phyloP scores from a whole-genome alignment of 2,797 vertebrate species.

The Nannoperca obscura region DNA sequence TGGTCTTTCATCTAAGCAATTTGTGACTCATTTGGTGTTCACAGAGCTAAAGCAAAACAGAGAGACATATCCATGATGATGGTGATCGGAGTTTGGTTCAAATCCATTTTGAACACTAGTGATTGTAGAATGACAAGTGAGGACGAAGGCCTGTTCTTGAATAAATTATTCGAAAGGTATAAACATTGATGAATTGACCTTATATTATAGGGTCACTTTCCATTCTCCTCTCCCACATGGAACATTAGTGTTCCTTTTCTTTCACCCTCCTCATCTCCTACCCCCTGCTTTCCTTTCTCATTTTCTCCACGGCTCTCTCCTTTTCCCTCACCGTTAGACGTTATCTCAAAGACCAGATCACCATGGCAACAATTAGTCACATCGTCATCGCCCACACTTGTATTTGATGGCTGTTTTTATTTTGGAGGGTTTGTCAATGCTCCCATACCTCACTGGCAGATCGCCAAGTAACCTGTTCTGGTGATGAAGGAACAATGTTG shows the following conservation, averaged over 20 bases:
- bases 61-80: constrained; percentile 53
- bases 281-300: constrained; percentile 28
- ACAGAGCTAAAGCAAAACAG: neutral
- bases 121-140: constrained; percentile 56
- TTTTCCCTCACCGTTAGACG: constrained; percentile 66
- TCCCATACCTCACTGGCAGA: constrained; percentile 69
- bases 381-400: constrained; percentile 80
- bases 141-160: constrained; percentile 54
- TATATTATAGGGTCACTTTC: constrained; percentile 64
- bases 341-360: constrained; percentile 81
- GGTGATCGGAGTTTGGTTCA: constrained; percentile 32
- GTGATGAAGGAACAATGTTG: constrained; percentile 83
- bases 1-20: constrained; percentile 20
- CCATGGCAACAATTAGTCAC: constrained; percentile 86
- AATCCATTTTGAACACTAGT: constrained; percentile 63
- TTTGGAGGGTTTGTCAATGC: constrained; percentile 72
- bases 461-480: constrained; percentile 70
- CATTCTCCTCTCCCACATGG: constrained; percentile 58
- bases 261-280: constrained; percentile 30
- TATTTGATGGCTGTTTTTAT: constrained; percentile 82
- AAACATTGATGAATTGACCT: constrained; percentile 68
- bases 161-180: constrained; percentile 68
- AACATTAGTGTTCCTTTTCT: constrained; percentile 59
- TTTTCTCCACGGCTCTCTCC: constrained; percentile 59
- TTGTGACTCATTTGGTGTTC: constrained; percentile 17